Evolutionary conservation across 1,140 invertebrate species (phyloP).

Genomic region (Drosophila pallidifrons): DNA sequence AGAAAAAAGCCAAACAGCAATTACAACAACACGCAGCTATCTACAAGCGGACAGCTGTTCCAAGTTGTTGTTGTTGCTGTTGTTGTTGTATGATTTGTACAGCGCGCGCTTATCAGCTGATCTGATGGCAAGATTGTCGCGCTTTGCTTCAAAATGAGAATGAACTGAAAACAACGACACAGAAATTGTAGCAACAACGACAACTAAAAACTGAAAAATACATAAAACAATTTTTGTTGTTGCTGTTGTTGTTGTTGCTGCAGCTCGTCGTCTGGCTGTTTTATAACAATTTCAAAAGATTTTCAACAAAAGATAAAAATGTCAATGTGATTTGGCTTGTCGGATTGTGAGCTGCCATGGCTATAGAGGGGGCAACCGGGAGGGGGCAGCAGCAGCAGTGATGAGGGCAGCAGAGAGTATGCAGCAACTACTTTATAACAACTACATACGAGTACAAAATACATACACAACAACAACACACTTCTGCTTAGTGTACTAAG

Average conservation of each 20-base stretch:
- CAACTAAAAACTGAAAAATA: conserved; percentile 41
- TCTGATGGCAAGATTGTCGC: conserved; percentile 83
- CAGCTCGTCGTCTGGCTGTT: conserved; percentile 58
- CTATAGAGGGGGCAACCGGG: background rate
- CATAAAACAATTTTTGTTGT: conserved; percentile 56
- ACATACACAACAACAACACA: conserved; percentile 4
- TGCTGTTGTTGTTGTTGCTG: conserved; percentile 47
- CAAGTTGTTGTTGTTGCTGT: conserved; percentile 46
- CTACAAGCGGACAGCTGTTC: conserved; percentile 3
- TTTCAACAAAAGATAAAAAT: conserved; percentile 79
- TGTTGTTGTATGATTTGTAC: conserved; percentile 77
- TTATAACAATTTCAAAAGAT: conserved; percentile 82
- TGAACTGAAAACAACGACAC: conserved; percentile 68
- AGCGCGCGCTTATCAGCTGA: conserved; percentile 78
- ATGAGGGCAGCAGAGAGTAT: conserved; percentile 1
- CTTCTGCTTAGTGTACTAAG: conserved; percentile 7
- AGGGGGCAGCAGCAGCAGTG: background rate
- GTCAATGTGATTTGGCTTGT: conserved; percentile 82
- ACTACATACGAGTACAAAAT: conserved; percentile 12
- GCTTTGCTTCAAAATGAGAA: conserved; percentile 79
- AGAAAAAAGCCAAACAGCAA: conserved; percentile 37
- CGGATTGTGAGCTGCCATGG: conserved; percentile 51
- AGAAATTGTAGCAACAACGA: conserved; percentile 67
- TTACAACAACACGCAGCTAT: conserved; percentile 31
- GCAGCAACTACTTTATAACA: conserved; percentile 22